Conservation (phyloP, 1,140 invertebrate species). For the Trichomalopsis sarcophagae region DNA sequence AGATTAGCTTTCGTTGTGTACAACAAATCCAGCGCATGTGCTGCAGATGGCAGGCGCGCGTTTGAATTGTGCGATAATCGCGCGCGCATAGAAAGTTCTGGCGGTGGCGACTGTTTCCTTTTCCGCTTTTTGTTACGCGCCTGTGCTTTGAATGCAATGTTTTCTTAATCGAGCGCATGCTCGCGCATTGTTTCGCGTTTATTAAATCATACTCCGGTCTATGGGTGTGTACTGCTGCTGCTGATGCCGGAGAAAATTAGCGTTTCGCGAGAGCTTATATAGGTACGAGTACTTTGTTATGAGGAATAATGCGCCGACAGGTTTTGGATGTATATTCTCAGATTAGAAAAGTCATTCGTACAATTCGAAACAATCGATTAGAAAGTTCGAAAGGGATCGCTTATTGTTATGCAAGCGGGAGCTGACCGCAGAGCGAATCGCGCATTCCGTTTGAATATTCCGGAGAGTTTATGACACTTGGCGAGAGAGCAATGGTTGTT, state of each 20-base stretch:
- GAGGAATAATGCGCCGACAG: not conserved
- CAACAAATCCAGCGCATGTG: not conserved
- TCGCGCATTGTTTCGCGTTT: not conserved
- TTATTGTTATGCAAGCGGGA: not conserved
- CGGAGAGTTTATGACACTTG: constrained; percentile 25
- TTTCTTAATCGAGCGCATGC: constrained; percentile 1
- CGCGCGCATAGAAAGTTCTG: not conserved
- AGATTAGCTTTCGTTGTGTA: constrained; percentile 23
- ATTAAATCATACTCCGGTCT: not conserved
- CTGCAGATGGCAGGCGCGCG: constrained; percentile 4
- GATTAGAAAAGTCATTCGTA: not conserved
- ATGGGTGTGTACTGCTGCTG: not conserved
- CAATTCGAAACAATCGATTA: not conserved
- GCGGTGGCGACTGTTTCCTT: not conserved
- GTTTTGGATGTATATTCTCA: not conserved
- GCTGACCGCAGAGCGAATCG: not conserved
- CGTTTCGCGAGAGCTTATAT: not conserved
- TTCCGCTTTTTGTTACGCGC: not conserved
- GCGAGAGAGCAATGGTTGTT: not conserved
- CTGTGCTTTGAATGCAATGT: not conserved
- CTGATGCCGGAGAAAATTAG: not conserved
- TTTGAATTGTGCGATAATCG: constrained; percentile 22
- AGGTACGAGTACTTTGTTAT: not conserved
- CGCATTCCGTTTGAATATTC: constrained; percentile 39
- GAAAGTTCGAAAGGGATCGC: constrained; percentile 6